A percentile compares a stretch with the other conserved stretches of the same genome.
These are phyloP conservation scores for Chaenogobius annularis DNA, from an alignment of 2,113 vertebrate genomes.

Conservation along the genomic window DNA sequence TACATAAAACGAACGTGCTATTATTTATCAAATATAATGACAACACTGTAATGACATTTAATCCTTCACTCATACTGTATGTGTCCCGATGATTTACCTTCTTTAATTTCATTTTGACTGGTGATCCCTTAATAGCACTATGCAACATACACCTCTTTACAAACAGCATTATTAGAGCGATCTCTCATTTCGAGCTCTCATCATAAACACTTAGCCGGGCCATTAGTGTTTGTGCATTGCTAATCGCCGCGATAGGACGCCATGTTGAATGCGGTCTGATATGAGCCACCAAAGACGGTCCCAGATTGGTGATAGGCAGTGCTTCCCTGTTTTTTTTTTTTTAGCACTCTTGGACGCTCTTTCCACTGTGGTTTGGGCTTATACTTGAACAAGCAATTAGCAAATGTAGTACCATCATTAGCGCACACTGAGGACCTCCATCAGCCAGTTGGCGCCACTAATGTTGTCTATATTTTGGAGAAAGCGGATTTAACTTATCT, in stretches of 20 bases:
- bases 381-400: constrained; percentile 63
- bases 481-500: constrained; percentile 48
- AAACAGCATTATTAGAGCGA: background rate
- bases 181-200: constrained; percentile 3
- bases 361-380: constrained; percentile 56
- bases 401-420: constrained; percentile 59
- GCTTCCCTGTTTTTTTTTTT: constrained; percentile 46
- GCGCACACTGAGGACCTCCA: constrained; percentile 50
- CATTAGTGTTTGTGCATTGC: constrained; percentile 3
- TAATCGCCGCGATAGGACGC: constrained; percentile 33
- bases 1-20: background rate
- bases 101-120: constrained; percentile 1
- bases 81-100: background rate
- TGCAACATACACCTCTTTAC: background rate
- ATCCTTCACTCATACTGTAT: background rate
- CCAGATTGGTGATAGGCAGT: constrained; percentile 43
- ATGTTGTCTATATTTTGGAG: constrained; percentile 52
- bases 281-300: constrained; percentile 11
- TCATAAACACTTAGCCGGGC: background rate
- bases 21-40: background rate
- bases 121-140: background rate
- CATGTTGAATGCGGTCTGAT: constrained; percentile 7
- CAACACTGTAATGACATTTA: background rate
- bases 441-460: constrained; percentile 54
- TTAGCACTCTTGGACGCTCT: constrained; percentile 46